A percentile compares a stretch with the other conserved stretches of the same genome.
These are phyloP conservation scores for Camponotus vicinus DNA, from an alignment of 1,140 invertebrate genomes.

Conservation along the genomic window DNA sequence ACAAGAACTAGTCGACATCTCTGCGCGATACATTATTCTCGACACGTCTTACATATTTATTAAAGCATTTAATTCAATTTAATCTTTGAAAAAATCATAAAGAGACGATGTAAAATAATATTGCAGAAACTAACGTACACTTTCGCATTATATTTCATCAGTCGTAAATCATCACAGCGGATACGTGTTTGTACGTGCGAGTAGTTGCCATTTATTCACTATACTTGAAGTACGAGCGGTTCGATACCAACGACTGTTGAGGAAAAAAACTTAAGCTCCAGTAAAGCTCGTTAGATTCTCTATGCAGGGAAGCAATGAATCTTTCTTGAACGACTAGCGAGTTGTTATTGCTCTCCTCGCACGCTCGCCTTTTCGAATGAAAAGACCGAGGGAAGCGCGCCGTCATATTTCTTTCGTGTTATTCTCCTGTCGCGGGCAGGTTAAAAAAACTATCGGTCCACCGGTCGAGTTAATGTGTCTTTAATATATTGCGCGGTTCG, in stretches of 20 bases:
- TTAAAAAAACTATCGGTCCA: constrained; percentile 52
- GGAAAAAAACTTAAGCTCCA: constrained; percentile 41
- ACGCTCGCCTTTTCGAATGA: constrained; percentile 16
- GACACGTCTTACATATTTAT: too few species aligned
- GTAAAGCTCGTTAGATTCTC: constrained; percentile 45
- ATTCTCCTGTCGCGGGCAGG: constrained; percentile 32
- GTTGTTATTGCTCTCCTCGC: constrained; percentile 43
- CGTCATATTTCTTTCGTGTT: constrained; percentile 49
- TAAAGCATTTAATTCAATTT: too few species aligned
- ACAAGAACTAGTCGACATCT: too few species aligned
- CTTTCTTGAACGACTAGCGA: constrained; percentile 48
- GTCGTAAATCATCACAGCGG: constrained; percentile 25
- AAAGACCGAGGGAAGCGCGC: not conserved
- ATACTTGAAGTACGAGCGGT: not conserved
- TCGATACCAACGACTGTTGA: not conserved
- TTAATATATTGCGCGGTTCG: constrained; percentile 45
- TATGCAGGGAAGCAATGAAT: constrained; percentile 51
- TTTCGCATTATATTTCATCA: not conserved
- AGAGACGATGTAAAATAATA: not conserved
- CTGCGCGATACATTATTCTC: too few species aligned
- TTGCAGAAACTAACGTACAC: not conserved
- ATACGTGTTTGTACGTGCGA: not conserved
- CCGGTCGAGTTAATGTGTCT: constrained; percentile 47
- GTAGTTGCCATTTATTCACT: not conserved
- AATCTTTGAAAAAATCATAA: not conserved